Evolutionary conservation across 1,140 invertebrate species (phyloP).

Genomic region (Pseudomyrmex concolor): DNA sequence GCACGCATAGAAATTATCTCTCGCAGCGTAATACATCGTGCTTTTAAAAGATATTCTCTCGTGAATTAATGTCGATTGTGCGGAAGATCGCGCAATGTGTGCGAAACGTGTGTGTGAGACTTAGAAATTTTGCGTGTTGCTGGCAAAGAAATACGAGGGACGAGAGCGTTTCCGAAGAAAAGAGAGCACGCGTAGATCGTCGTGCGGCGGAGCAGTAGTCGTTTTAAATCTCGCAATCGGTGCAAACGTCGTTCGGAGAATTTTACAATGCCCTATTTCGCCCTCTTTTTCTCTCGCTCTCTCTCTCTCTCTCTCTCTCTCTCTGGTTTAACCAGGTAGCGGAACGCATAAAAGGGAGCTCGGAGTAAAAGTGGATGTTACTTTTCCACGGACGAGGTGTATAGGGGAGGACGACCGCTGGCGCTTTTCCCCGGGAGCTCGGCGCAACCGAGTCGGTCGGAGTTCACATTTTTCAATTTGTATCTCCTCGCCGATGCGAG

Average conservation of each 20-base stretch:
- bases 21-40: not conserved
- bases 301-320: not conserved
- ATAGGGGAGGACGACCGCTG: not conserved
- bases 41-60: conserved; percentile 17
- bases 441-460: not conserved
- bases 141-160: conserved; percentile 12
- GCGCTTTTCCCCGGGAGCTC: conserved; percentile 2
- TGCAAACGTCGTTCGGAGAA: conserved; percentile 55
- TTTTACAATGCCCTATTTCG: conserved; percentile 46
- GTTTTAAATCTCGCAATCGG: conserved; percentile 67
- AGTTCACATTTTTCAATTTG: conserved; percentile 55
- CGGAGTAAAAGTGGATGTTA: conserved; percentile 31
- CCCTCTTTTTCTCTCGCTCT: not conserved
- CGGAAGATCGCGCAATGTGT: not conserved
- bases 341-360: conserved; percentile 43
- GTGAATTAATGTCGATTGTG: conserved; percentile 32
- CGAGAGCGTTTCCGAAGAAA: conserved; percentile 3
- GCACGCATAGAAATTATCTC: not conserved
- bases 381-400: conserved; percentile 15
- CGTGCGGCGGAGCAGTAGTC: conserved; percentile 19
- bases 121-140: conserved; percentile 32
- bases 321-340: conserved; percentile 13
- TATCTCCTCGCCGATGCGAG: conserved; percentile 14
- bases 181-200: not conserved
- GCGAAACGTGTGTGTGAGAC: not conserved